Percentiles rank a stretch among this genome's conserved stretches.
Conservation (phyloP, 2,797 vertebrate genomes). For the Falco naumanni region DNA sequence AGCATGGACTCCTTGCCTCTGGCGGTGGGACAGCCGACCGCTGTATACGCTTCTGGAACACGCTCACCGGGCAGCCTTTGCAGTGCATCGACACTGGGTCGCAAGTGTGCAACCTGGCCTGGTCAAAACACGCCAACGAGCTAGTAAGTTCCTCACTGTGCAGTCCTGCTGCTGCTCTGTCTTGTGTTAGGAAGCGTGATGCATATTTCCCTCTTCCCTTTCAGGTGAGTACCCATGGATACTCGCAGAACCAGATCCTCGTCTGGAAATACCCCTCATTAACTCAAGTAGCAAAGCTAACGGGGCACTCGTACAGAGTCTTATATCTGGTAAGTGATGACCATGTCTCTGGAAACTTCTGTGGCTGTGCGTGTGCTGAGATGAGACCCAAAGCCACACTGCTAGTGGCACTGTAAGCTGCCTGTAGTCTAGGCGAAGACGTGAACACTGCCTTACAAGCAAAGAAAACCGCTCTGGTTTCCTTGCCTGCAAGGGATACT, state of each 20-base stretch:
- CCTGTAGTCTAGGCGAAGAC: not conserved
- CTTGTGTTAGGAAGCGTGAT: accelerated
- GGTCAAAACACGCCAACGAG: conserved; percentile 98
- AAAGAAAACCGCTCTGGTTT: not conserved
- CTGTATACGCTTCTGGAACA: conserved; percentile 99
- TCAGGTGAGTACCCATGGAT: conserved; percentile 98
- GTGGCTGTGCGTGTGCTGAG: not conserved
- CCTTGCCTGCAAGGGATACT: not conserved
- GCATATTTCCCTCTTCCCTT: not conserved
- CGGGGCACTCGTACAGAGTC: conserved; percentile 95
- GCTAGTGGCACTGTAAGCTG: not conserved
- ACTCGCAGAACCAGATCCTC: conserved; percentile 99
- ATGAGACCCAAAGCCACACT: not conserved
- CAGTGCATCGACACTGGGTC: conserved; percentile 98
- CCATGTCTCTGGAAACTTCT: not conserved
- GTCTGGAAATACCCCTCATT: conserved; percentile 99
- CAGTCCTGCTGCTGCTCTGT: not conserved
- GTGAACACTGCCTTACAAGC: not conserved
- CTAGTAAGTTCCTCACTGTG: conserved; percentile 80
- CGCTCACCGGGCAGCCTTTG: conserved; percentile 92
- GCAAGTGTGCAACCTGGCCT: conserved; percentile 98
- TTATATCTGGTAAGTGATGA: conserved; percentile 90
- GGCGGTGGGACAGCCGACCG: conserved; percentile 96
- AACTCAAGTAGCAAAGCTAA: conserved; percentile 97
- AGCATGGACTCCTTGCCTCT: conserved; percentile 94